phyloP scores from a whole-genome alignment of 1,140 invertebrate species.

The Rhyzopertha dominica region DNA sequence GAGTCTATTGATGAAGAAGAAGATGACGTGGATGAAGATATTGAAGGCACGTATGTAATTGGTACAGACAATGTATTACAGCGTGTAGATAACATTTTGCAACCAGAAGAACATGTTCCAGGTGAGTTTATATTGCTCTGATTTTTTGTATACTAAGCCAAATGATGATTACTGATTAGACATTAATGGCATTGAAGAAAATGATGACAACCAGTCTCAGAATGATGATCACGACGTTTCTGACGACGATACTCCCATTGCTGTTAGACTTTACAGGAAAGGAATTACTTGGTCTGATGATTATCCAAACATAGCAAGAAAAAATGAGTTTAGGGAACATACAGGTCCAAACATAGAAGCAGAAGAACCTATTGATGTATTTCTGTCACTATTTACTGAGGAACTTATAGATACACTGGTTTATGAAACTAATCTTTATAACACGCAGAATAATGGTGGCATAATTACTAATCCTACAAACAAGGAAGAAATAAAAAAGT shows the following conservation, averaged over 20 bases:
- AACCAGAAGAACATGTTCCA: too few species aligned
- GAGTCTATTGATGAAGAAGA: too few species aligned
- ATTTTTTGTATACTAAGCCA: too few species aligned
- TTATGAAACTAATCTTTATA: conserved; percentile 14
- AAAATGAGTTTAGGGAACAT: conserved; percentile 1
- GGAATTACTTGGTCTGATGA: too few species aligned
- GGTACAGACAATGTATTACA: too few species aligned
- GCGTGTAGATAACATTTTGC: too few species aligned
- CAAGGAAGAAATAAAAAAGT: conserved; percentile 21
- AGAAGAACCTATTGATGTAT: conserved; percentile 7
- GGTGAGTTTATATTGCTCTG: too few species aligned
- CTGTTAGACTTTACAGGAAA: neutral
- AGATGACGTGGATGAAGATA: too few species aligned
- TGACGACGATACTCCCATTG: neutral
- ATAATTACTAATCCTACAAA: conserved; percentile 5
- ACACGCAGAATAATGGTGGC: conserved; percentile 2
- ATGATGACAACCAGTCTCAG: neutral
- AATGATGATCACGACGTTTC: conserved; percentile 2
- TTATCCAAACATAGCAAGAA: neutral
- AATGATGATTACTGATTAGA: too few species aligned
- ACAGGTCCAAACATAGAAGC: neutral
- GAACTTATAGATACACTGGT: conserved; percentile 8
- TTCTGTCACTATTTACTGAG: conserved; percentile 11
- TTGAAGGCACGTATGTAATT: too few species aligned
- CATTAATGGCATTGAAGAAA: too few species aligned